phyloP scores from a whole-genome alignment of 2,888 invertebrate genomes.

The Pegoplata infirma region DNA sequence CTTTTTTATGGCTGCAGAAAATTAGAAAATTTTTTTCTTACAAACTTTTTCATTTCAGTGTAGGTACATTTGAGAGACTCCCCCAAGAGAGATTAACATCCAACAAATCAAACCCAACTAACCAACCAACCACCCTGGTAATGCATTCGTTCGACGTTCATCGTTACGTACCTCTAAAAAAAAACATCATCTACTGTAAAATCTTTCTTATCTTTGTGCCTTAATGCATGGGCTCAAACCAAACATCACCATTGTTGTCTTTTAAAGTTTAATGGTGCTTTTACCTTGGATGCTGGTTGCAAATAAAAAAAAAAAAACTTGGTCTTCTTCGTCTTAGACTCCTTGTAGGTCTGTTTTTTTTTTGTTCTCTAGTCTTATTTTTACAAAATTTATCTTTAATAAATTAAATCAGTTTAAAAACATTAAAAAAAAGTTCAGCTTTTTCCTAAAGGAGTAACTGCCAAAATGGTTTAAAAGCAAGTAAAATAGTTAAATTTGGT shows the following conservation, averaged over 20 bases:
- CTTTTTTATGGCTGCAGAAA: no score
- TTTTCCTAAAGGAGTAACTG: conserved; percentile 45
- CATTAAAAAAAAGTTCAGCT: conserved; percentile 27
- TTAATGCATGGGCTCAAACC: neutral
- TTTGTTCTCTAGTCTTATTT: no score
- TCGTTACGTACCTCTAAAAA: no score
- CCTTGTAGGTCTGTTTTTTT: neutral
- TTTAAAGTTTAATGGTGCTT: neutral
- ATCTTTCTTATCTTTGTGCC: conserved; percentile 14
- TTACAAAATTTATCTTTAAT: conserved; percentile 50
- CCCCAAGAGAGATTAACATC: conserved; percentile 50
- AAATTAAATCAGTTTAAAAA: conserved; percentile 60
- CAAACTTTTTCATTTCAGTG: no score
- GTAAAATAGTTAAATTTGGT: no score
- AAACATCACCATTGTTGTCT: neutral
- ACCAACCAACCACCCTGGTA: neutral
- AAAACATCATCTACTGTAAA: neutral
- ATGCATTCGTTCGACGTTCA: no score
- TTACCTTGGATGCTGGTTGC: neutral
- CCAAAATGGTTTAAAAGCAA: conserved; percentile 45
- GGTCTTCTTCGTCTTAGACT: neutral
- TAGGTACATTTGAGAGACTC: conserved; percentile 41
- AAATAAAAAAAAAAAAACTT: neutral
- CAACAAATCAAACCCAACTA: conserved; percentile 30
- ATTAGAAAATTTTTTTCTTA: no score